Evolutionary conservation across 2,888 invertebrate genomes (phyloP), one percentile per base, ranked within the genome.

Genomic region (Panopea generosa): DNA sequence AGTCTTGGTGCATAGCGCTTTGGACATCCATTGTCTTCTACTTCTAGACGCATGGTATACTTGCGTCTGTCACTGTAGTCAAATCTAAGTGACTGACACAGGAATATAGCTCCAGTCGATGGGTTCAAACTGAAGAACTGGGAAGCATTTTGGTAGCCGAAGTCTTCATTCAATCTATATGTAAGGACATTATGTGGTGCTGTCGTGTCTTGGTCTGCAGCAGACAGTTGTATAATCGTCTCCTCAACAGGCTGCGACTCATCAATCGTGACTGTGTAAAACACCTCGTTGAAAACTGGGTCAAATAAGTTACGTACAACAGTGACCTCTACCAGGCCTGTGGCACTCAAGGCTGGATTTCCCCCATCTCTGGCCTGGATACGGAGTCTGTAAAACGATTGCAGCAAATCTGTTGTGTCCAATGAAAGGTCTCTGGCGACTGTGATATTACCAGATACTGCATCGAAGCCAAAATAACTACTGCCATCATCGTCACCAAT

Each of bases 331-430:
- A 86, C 82, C 16, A 85, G 75, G 7, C 84, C 77, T 24, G 84
- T 86, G 18, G 86, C 82, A 68, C 80, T 84, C 22, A 68, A 63
- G 1, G 89, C 66, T 2, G 90, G 90, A 26, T 52, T 79, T 9
- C 90, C 90, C 14, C 88, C 88, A 75, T 90, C 90, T 43, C 68
- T 61, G 0, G 87, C 90, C 11, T 85, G 82, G 43, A 90, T 78
- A 38, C 88, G 78, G 33, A 90, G 72, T 84, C 88, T 78, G 66
- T 89, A 89, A 40, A 79, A 71, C 1, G 84, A 74, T 11, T 50
- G 22, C 11, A 50, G 4, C 26, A 24, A 16, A 16, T 14, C 26
- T 3, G 47, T 62, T 4, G 82, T 82, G 61, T 89, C 89, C 26
- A 73, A 55, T 26, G 77, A 74, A 2, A 90, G 77, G 59, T 83